Base-by-base conservation (phyloP, 2,113 vertebrate genomes). In the Myrmecobius fasciatus region DNA sequence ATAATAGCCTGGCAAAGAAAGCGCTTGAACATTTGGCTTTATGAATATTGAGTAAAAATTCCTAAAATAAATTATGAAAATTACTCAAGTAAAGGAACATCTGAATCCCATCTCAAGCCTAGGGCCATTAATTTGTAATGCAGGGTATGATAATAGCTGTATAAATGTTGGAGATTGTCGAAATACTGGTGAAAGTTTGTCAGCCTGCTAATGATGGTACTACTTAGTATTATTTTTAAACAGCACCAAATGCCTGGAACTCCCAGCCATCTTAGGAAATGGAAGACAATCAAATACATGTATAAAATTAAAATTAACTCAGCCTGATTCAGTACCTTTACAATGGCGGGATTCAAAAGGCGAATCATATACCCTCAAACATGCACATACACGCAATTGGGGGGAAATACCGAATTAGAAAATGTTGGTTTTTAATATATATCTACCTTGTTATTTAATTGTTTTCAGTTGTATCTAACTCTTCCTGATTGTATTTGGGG, bases 31-130 rank as follows among this genome's bases (percentile, higher is more conserved):
- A 96, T 95, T 97, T 96, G 96, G 96, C 94, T 97, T 96, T 95
- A 96, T 97, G 96, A 95, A 97, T 97, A 97, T 94, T 96, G 95
- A 96, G 95, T 67, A 96, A 97, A 90, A 95, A 94, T 91, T 96
- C 95, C 95, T 94, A 94, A 94, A 96, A 95, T 97, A 94, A 94
- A 96, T 97, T 96, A 95, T 94, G 96, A 97, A 97, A 97, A 97
- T 93, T 67, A 52, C 91, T 95, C 52, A 92, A 95, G 91, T 14
- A 91, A 94, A 60, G 54, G 94, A 97, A 96, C 97, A 90, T 96
- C 96, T 96, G 97, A 96, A 96, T 94, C 95, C 93, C 92, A 94
- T 25, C 25, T 91, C 43, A 95, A 97, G 93, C 90, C 94, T 48
- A 91, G 88, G 96, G 96, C 88, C 93, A 94, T 97, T 92, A 54